Conservation (phyloP, 1,140 invertebrate species). For the Schmidtea mediterranea region DNA sequence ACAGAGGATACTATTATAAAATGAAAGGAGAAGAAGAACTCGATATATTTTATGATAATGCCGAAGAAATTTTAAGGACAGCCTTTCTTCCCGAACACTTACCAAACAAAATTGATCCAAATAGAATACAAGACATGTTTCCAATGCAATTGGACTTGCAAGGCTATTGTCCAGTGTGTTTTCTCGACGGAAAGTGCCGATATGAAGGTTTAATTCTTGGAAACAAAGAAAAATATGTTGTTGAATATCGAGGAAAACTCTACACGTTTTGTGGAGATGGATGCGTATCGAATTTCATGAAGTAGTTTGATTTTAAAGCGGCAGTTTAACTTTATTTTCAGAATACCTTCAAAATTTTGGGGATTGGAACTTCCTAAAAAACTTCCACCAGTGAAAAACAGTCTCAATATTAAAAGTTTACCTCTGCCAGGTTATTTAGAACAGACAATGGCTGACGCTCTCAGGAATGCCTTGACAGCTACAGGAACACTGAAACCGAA, state of each 20-base stretch:
- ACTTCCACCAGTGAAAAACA: slow-evolving; percentile 20
- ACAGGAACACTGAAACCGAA: slow-evolving; percentile 26
- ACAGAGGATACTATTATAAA: slow-evolving; percentile 26
- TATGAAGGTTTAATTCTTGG: slow-evolving; percentile 25
- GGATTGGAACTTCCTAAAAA: slow-evolving; percentile 23
- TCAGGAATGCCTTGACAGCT: slow-evolving; percentile 22
- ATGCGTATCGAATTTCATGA: slow-evolving; percentile 24
- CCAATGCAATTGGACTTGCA: slow-evolving; percentile 15
- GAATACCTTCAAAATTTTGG: slow-evolving; percentile 13
- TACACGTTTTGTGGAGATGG: slow-evolving; percentile 19
- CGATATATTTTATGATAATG: slow-evolving; percentile 17
- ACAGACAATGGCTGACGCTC: slow-evolving; percentile 19
- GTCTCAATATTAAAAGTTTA: slow-evolving; percentile 14
- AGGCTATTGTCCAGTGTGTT: slow-evolving; percentile 27
- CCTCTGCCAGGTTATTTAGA: slow-evolving; percentile 28
- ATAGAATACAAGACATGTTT: slow-evolving; percentile 9
- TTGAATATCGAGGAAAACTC: slow-evolving; percentile 19
- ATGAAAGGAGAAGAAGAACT: slow-evolving; percentile 18
- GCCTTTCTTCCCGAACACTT: neutral
- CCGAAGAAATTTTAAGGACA: slow-evolving; percentile 14
- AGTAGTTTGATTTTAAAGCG: slow-evolving; percentile 12
- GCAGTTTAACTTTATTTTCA: too few relatives aligned
- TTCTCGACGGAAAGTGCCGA: slow-evolving; percentile 21
- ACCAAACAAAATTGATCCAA: neutral
- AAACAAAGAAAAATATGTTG: slow-evolving; percentile 15